phyloP scores from a whole-genome alignment of 2,888 invertebrate species.

The Lycaena phlaeas region DNA sequence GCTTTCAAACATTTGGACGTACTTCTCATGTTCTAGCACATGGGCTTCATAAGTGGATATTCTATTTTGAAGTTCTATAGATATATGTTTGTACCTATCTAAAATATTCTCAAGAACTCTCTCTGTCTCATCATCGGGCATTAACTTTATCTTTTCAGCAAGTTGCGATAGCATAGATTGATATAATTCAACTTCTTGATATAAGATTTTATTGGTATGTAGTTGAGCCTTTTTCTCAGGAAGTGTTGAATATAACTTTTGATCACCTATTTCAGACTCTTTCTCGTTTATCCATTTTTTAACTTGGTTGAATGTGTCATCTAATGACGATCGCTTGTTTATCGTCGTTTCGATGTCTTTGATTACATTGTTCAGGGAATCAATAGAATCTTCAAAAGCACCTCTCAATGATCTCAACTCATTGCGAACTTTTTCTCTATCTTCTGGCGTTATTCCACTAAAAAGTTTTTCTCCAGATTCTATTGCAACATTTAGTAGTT shows the following conservation, averaged over 20 bases:
- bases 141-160: conserved; percentile 83
- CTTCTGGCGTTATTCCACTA: conserved; percentile 88
- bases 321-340: conserved; percentile 92
- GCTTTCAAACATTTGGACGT: conserved; percentile 85
- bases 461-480: conserved; percentile 92
- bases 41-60: conserved; percentile 79
- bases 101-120: conserved; percentile 82
- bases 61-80: conserved; percentile 77
- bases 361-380: conserved; percentile 86
- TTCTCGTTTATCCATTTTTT: conserved; percentile 90
- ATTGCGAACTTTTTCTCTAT: conserved; percentile 86
- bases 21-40: conserved; percentile 86
- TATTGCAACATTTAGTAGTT: conserved; percentile 82
- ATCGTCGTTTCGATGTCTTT: conserved; percentile 91
- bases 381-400: conserved; percentile 87
- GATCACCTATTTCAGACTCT: conserved; percentile 79
- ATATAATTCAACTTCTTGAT: conserved; percentile 90
- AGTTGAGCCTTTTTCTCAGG: conserved; percentile 91
- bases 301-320: conserved; percentile 91
- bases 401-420: conserved; percentile 87
- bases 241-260: conserved; percentile 83
- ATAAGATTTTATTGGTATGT: conserved; percentile 83
- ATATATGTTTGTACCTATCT: conserved; percentile 78
- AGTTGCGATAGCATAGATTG: conserved; percentile 88
- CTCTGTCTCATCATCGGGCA: conserved; percentile 86